Base-by-base conservation (phyloP, 2,797 vertebrate genomes). In the Meriones psammophilus region DNA sequence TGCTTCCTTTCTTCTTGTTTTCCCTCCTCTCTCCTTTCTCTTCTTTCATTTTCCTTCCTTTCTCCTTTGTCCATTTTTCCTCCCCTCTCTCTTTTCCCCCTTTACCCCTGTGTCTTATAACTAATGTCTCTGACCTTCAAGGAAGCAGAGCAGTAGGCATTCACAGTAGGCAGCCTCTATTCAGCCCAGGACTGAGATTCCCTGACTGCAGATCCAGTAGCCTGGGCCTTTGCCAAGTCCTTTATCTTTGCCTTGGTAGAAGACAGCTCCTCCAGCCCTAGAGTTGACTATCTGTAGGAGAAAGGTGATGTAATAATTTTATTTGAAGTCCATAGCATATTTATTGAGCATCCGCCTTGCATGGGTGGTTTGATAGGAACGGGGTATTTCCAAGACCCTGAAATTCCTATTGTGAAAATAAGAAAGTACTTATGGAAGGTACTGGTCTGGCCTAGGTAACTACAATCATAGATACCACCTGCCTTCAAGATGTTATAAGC, bases 291-390 rank as follows among this genome's bases (percentile, higher is more conserved):
- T 69, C 69, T 50, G 73, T 69, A 86, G 24, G 18, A 50, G 33
- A 86, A 92, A 14, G 13, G 10, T 26, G 60, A 58, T n/a, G 12
- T 2, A 73, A 30, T 33, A 36, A 62, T 80, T 68, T 79, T 79
- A n/a, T 74, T 83, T 58, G n/a, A 39, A 33, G 39, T 56, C 42
- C 8, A 20, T 50, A 78, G 18, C 30, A 78, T 0, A 24, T 69
- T 89, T 81, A 83, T 62, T 83, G 88, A 92, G 54, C 30, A 69
- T 24, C 42, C 96, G 54, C 30, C 88, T 26, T 96, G n/a, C 28
- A 50, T 78, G 10, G 33, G 58, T 87, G 14, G 42, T 39, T 85
- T 89, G 18, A 39, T n/a, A 42, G 39, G 42, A 73, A 66, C 26
- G 5, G 74, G 8, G 10, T 0, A n/a, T 77, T 96, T 68, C 8